Conservation (phyloP, 2,797 vertebrate species). For the Pelobates cultripes region DNA sequence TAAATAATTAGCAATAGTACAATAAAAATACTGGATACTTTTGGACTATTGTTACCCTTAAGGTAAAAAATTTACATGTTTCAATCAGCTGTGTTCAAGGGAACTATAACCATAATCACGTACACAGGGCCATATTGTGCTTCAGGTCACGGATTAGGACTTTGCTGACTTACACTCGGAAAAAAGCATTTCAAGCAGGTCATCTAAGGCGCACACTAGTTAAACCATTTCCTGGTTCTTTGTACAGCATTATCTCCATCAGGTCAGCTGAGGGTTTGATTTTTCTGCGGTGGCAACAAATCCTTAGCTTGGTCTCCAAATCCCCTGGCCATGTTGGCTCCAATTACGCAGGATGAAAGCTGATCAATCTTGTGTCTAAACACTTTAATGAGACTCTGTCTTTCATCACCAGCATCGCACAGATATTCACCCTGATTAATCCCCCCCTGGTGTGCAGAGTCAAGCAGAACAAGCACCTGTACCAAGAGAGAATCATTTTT, state of each 20-base stretch:
- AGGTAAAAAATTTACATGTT: no score
- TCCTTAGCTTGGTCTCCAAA: conserved; percentile 24
- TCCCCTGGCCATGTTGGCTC: background rate
- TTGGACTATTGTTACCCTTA: no score
- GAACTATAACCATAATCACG: no score
- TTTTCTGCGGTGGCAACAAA: conserved; percentile 1
- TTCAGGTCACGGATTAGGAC: background rate
- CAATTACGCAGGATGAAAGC: conserved; percentile 36
- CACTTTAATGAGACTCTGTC: conserved; percentile 44
- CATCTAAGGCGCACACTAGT: background rate
- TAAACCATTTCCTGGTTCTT: background rate
- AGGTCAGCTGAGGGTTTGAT: background rate
- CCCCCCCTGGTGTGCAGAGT: conserved; percentile 1
- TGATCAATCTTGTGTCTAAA: conserved; percentile 55
- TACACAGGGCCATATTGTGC: background rate
- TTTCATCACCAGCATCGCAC: conserved; percentile 37
- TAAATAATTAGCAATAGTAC: no score
- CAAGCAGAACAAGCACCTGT: conserved; percentile 17
- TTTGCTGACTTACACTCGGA: background rate
- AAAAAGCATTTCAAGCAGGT: background rate
- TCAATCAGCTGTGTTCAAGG: no score
- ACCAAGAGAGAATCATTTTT: background rate
- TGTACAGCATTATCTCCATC: background rate
- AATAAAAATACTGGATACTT: no score
- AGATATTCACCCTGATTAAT: conserved; percentile 40